Evolutionary conservation across 2,113 vertebrate species (phyloP).

Genomic region (Petrocephalus zakoni): DNA sequence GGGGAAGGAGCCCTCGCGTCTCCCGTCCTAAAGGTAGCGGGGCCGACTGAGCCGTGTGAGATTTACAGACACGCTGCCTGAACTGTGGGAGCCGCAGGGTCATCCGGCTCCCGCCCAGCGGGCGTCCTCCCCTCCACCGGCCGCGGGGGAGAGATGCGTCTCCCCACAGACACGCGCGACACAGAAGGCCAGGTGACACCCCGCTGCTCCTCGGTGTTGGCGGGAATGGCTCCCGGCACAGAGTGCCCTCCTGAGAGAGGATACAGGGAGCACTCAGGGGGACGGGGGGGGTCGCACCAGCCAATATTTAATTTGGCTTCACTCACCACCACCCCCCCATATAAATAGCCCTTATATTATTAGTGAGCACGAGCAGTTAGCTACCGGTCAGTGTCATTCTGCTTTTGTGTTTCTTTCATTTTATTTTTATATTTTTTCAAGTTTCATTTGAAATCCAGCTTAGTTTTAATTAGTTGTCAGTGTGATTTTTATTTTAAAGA

Average conservation of each 20-base stretch:
- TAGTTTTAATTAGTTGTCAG: background rate
- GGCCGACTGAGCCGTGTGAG: background rate
- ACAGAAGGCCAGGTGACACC: background rate
- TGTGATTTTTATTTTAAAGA: background rate
- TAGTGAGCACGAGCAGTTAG: background rate
- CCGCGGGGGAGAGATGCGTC: background rate
- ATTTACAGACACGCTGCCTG: background rate
- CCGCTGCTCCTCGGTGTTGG: background rate
- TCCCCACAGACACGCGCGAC: background rate
- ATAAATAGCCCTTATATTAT: background rate
- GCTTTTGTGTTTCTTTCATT: no score
- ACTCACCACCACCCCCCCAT: background rate
- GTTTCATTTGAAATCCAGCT: background rate
- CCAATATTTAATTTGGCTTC: background rate
- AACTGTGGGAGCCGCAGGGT: background rate
- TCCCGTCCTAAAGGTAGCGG: background rate
- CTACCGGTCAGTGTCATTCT: background rate
- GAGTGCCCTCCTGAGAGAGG: background rate
- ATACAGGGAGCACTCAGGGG: background rate
- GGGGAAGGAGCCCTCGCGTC: background rate
- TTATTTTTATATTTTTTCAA: background rate
- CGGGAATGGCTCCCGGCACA: background rate
- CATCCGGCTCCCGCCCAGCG: background rate
- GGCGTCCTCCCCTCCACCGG: background rate
- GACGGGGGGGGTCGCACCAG: background rate